Conservation (phyloP, 2,113 vertebrate species). For the Mugil cephalus region DNA sequence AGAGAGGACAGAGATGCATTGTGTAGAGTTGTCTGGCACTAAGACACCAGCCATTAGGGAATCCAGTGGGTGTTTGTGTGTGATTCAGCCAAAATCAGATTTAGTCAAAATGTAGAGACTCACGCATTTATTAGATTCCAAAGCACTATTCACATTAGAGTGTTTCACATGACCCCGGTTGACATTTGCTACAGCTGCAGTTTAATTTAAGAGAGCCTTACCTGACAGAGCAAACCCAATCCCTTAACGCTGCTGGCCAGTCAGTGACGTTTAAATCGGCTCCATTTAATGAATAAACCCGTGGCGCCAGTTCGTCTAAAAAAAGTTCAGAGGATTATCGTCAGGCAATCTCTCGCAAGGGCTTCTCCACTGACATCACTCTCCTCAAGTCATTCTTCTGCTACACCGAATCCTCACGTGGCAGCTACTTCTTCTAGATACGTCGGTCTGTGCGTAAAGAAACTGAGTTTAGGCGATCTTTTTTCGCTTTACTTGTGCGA, state of each 20-base stretch:
- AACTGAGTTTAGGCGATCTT: slow-evolving; percentile 55
- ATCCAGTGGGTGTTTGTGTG: too few species aligned
- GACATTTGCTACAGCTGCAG: not conserved
- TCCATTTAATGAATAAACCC: slow-evolving; percentile 26
- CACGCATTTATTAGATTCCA: too few species aligned
- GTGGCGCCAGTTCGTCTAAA: slow-evolving; percentile 24
- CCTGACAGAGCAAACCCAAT: not conserved
- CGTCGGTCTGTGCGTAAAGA: not conserved
- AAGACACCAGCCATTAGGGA: too few species aligned
- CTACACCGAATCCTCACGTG: not conserved
- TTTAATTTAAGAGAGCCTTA: not conserved
- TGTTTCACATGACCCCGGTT: too few species aligned
- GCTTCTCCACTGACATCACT: not conserved
- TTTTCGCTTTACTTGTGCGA: slow-evolving; percentile 52
- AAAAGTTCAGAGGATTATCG: slow-evolving; percentile 62
- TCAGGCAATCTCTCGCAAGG: slow-evolving; percentile 44
- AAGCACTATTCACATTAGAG: too few species aligned
- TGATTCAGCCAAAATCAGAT: too few species aligned
- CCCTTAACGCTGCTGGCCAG: not conserved
- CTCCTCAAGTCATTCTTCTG: slow-evolving; percentile 2
- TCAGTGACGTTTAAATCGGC: slow-evolving; percentile 11
- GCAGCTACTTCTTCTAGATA: slow-evolving; percentile 1
- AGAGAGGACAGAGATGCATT: too few species aligned
- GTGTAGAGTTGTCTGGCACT: too few species aligned
- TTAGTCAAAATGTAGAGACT: too few species aligned